Conservation (phyloP, 2,113 vertebrate species). For the Syngnathus typhle region DNA sequence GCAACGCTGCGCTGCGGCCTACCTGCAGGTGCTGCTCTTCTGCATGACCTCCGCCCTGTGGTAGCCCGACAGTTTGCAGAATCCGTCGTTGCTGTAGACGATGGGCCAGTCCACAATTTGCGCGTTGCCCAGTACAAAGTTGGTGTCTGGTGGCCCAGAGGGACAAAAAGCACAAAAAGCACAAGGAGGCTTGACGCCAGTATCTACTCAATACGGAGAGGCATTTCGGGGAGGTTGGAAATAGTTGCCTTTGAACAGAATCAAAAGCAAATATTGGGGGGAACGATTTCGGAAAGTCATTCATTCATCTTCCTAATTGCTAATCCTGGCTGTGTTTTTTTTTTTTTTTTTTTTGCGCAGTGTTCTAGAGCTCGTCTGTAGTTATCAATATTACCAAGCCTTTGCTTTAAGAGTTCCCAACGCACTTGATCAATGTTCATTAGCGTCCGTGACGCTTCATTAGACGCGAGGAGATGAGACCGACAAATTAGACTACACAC, state of each 20-base stretch:
- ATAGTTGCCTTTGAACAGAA: background rate
- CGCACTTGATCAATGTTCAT: conserved; percentile 25
- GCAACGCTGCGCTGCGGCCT: conserved; percentile 34
- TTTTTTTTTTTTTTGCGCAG: background rate
- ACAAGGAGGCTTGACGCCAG: conserved; percentile 8
- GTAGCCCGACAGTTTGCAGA: conserved; percentile 97
- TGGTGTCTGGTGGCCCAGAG: conserved; percentile 79
- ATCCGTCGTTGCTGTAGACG: conserved; percentile 98
- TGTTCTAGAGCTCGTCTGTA: background rate
- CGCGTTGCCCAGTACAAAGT: conserved; percentile 97
- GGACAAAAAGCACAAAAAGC: conserved; percentile 1
- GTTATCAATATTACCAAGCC: conserved; percentile 2
- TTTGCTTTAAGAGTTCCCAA: conserved; percentile 9
- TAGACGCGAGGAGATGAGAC: conserved; percentile 15
- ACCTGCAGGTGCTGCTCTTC: conserved; percentile 99
- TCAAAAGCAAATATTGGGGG: conserved; percentile 8
- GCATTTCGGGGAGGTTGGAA: conserved; percentile 2
- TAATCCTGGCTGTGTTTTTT: background rate
- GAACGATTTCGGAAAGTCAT: too few species aligned
- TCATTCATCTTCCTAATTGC: background rate
- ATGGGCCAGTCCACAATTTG: conserved; percentile 99
- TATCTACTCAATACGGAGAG: conserved; percentile 4
- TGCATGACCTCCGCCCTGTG: conserved; percentile 99
- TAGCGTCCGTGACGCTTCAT: conserved; percentile 27
- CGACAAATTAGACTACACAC: background rate